Conservation (phyloP, 2,797 vertebrate genomes). For the Rhinella marina region DNA sequence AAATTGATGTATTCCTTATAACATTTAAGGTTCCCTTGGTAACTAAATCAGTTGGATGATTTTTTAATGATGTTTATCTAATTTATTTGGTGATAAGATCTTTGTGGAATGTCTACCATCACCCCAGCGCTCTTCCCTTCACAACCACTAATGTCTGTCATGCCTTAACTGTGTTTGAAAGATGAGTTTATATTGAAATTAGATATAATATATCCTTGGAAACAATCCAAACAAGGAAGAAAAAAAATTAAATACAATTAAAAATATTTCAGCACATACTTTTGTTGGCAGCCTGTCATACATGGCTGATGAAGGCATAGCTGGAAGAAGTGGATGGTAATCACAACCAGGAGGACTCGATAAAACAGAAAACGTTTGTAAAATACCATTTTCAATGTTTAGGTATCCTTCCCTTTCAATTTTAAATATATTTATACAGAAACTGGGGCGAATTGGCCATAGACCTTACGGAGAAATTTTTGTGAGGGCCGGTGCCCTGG, state of each 20-base stretch:
- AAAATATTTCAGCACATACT: neutral
- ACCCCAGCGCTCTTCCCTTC: conserved; percentile 1
- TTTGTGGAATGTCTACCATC: conserved; percentile 7
- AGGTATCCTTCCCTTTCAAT: no score
- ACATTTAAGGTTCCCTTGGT: conserved; percentile 36
- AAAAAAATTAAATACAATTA: neutral
- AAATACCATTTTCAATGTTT: no score
- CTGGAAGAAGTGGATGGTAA: neutral
- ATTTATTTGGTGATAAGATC: conserved; percentile 2
- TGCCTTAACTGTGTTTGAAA: neutral
- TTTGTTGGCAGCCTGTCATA: neutral
- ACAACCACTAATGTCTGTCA: neutral
- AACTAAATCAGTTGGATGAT: conserved; percentile 20
- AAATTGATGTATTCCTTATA: neutral
- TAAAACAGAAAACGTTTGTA: neutral
- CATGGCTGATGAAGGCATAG: neutral
- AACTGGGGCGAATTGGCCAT: no score
- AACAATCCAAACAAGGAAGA: neutral
- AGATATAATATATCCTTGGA: neutral
- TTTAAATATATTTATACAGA: no score
- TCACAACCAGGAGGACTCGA: no score
- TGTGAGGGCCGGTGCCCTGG: no score
- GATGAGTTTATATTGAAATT: neutral
- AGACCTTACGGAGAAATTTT: no score
- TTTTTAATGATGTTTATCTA: conserved; percentile 37